phyloP scores from a whole-genome alignment of 2,888 invertebrate genomes.

The Chrysolina oricalcia region DNA sequence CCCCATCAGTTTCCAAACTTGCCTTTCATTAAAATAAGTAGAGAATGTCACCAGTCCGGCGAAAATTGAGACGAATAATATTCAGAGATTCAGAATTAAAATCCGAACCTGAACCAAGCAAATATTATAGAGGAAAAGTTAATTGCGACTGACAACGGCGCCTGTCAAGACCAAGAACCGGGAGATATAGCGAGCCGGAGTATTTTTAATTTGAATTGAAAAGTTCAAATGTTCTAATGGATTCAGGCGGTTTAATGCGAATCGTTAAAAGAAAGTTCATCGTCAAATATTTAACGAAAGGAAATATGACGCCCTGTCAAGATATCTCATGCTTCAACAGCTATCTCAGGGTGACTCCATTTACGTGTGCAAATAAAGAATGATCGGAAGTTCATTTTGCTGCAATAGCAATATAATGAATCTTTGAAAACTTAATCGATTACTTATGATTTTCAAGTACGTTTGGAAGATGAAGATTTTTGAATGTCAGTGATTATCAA shows the following conservation, averaged over 20 bases:
- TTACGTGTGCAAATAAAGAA: conserved; percentile 37
- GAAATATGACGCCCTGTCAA: conserved; percentile 49
- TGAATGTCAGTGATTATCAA: too few relatives aligned
- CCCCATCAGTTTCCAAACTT: neutral
- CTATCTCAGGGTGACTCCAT: conserved; percentile 25
- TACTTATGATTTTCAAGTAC: neutral
- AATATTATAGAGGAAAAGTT: conserved; percentile 48
- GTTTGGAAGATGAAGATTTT: too few relatives aligned
- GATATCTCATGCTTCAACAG: conserved; percentile 39
- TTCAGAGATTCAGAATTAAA: conserved; percentile 11
- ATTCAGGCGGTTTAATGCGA: conserved; percentile 45
- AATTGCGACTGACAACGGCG: conserved; percentile 47
- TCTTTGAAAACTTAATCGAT: neutral
- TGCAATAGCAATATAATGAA: neutral
- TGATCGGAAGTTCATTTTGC: neutral
- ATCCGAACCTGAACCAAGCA: conserved; percentile 25
- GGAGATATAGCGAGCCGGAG: conserved; percentile 30
- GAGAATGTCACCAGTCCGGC: neutral
- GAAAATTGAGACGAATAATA: neutral
- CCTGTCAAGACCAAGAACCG: conserved; percentile 37
- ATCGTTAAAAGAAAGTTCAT: conserved; percentile 41
- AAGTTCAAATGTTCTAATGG: conserved; percentile 61
- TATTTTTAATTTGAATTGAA: conserved; percentile 62
- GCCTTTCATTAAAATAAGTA: neutral
- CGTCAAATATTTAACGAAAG: conserved; percentile 65